A percentile compares a stretch with the other conserved stretches of the same genome.
These are phyloP conservation scores for Hypocryptadius cinnamomeus DNA, from an alignment of 2,113 vertebrate genomes.

Conservation along the genomic window DNA sequence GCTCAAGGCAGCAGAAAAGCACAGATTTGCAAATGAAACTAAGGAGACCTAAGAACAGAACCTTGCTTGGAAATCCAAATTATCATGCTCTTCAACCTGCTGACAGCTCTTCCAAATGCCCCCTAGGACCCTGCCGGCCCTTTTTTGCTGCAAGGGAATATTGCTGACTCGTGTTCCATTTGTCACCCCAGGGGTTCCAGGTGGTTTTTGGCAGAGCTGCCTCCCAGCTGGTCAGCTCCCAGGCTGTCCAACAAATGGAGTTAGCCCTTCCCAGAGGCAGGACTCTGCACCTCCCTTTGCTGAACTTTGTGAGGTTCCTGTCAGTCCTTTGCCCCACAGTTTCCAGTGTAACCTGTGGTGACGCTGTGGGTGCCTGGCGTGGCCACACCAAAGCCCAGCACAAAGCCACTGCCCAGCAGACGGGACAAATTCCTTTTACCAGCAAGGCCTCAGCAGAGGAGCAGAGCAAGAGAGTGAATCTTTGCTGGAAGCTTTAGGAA, in stretches of 20 bases:
- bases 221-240: not conserved
- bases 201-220: not conserved
- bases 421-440: not conserved
- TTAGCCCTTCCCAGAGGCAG: accelerated
- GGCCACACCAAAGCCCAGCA: not conserved
- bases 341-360: not conserved
- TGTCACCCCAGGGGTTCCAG: not conserved
- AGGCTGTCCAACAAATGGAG: not conserved
- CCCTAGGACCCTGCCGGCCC: not conserved
- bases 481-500: not conserved
- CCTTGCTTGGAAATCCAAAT: not conserved
- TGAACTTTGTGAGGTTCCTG: not conserved
- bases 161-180: not conserved
- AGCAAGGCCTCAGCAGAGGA: not conserved
- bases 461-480: not conserved
- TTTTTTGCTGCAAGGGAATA: not conserved
- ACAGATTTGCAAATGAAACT: not conserved
- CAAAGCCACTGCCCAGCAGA: not conserved
- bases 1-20: not conserved
- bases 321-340: no score
- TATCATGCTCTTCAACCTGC: not conserved
- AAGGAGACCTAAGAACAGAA: not conserved
- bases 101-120: not conserved
- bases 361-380: not conserved
- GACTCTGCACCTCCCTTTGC: not conserved